Base-by-base conservation (phyloP, 2,797 vertebrate species). In the Poeciliopsis infans region DNA sequence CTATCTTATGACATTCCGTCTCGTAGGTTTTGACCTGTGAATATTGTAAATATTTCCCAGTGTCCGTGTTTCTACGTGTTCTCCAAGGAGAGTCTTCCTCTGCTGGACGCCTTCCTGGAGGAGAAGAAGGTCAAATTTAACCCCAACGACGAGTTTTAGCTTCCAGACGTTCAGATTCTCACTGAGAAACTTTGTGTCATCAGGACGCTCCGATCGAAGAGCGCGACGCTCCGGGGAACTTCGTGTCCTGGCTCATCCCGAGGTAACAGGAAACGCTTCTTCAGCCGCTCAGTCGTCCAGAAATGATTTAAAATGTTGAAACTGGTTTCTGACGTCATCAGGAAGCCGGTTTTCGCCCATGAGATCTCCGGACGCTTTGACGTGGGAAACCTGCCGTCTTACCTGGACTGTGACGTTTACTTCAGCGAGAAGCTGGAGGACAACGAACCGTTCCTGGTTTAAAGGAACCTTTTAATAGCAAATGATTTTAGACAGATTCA, bases 1-100 rank as follows among this genome's bases (percentile, higher is more conserved):
- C 6, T 20, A 7, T 18, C 18, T 20, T 7, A 23, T 23, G 20
- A 51, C 1, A 23, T 23, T 23, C 49, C 31, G 31, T 31, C 49
- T 51, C 49, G 2, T 49, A 3, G 49, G 1, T 20, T 20, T 25
- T 53, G 51, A 53, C 20, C 23, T 8, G 20, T 53, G 23, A 55
- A 55, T 55, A 11, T 55, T 12, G 0, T 12, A 4, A 55, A 11
- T 6, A 2, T 23, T 47, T 94, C 89, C 13, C 89, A 97, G 96
- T 97, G 96, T 79, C 96, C 96, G 2, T 97, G 96, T 87, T 97
- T 96, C 87, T 97, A 97, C 33, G 51, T 93, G 86, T 86, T 96
- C 15, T 95, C 96, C 31, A 95, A 93, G 89, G 89, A 79, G 47
- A 94, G 90, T 8, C 87, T 97, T 66, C 93, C 89, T 66, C 93